Evolutionary conservation across 2,113 vertebrate genomes (phyloP).

Genomic region (Psilopsiagon aurifrons): DNA sequence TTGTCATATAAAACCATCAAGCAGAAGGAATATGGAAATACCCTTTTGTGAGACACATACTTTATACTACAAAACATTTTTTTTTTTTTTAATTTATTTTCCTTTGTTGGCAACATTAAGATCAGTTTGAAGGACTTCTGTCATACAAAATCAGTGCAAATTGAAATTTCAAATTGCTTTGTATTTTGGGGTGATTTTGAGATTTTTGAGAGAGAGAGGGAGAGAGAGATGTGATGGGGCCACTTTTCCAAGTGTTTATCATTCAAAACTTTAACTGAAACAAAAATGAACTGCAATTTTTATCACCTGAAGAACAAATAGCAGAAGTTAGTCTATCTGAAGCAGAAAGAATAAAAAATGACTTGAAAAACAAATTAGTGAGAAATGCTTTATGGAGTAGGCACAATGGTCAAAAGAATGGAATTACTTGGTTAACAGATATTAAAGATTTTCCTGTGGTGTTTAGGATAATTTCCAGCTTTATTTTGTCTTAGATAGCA

Average conservation of each 20-base stretch:
- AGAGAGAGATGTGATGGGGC: not conserved
- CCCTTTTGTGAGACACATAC: not conserved
- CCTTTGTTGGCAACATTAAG: not conserved
- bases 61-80: not conserved
- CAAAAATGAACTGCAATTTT: not conserved
- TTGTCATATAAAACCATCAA: not conserved
- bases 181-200: not conserved
- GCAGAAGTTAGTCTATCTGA: not conserved
- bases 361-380: accelerated
- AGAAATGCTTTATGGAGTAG: not conserved
- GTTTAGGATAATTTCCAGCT: not conserved
- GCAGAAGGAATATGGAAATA: not conserved
- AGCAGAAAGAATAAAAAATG: not conserved
- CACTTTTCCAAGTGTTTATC: not conserved
- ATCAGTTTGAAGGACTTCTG: not conserved
- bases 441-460: not conserved
- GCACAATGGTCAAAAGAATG: not conserved
- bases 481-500: not conserved
- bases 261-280: not conserved
- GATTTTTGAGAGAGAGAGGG: not conserved
- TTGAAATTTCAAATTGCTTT: not conserved
- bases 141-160: not conserved
- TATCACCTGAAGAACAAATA: not conserved
- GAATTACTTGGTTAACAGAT: not conserved
- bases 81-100: not conserved